A percentile compares a stretch with the other conserved stretches of the same genome.
Evolutionary conservation across 2,113 vertebrate genomes (phyloP).

Genomic region (Indri indri): DNA sequence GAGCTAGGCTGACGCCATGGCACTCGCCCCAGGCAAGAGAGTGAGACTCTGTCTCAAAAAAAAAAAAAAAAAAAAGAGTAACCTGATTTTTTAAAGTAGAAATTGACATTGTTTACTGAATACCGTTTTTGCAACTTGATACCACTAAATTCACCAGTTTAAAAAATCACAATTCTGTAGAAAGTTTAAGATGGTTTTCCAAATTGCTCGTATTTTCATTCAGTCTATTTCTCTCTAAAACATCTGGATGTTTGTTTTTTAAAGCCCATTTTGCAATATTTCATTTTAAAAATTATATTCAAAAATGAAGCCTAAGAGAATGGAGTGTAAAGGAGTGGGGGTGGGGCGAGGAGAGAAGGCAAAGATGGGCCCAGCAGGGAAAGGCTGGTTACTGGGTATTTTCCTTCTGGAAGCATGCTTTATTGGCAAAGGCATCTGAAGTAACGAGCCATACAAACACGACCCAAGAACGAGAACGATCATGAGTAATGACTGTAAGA

Average conservation of each 20-base stretch:
- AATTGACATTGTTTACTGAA: not conserved
- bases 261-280: slow-evolving; percentile 23
- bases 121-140: slow-evolving; percentile 3
- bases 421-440: slow-evolving; percentile 47
- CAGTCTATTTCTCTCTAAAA: slow-evolving; percentile 26
- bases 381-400: slow-evolving; percentile 50
- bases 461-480: slow-evolving; percentile 38
- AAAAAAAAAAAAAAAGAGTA: no score
- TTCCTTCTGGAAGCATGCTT: slow-evolving; percentile 62
- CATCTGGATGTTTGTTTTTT: not conserved
- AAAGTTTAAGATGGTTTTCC: slow-evolving; percentile 25
- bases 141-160: slow-evolving; percentile 37
- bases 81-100: not conserved
- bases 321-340: slow-evolving; percentile 7
- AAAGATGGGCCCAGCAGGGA: slow-evolving; percentile 46
- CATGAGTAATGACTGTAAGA: slow-evolving; percentile 31
- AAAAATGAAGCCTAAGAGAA: slow-evolving; percentile 28
- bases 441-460: slow-evolving; percentile 51
- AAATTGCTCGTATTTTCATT: slow-evolving; percentile 44
- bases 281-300: slow-evolving; percentile 32
- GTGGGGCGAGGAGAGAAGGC: not conserved
- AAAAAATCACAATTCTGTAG: slow-evolving; percentile 46
- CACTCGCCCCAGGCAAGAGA: no score
- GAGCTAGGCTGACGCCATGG: no score
- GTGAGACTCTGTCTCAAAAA: no score